Conservation (phyloP, 2,888 invertebrate genomes). For the Nephrotoma appendiculata region DNA sequence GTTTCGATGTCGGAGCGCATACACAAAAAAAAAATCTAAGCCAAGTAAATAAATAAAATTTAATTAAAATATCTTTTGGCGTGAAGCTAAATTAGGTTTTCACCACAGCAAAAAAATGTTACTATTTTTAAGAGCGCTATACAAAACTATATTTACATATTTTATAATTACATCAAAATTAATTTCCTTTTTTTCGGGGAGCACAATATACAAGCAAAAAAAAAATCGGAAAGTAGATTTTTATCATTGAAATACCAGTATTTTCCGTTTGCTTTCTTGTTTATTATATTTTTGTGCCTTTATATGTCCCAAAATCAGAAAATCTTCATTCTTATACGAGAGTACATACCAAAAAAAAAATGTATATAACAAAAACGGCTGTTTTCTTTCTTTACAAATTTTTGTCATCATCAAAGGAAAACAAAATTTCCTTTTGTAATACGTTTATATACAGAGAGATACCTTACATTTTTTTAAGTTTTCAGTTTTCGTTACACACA, state of each 20-base stretch:
- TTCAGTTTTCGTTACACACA: not conserved
- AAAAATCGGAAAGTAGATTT: not conserved
- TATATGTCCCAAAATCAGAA: not conserved
- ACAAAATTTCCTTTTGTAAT: constrained; percentile 3
- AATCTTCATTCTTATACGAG: not conserved
- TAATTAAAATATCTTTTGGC: not conserved
- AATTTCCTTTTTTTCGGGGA: not conserved
- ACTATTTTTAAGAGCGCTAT: not conserved
- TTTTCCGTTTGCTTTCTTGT: not conserved
- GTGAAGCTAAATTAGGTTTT: not conserved
- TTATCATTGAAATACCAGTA: not conserved
- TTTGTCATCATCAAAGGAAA: constrained; percentile 5
- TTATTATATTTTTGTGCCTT: not conserved
- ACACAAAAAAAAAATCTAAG: not conserved
- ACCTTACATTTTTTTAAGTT: not conserved
- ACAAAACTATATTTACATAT: not conserved
- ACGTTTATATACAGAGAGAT: not conserved
- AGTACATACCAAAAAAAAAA: not conserved
- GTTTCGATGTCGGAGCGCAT: not conserved
- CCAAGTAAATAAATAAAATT: not conserved
- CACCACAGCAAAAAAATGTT: not conserved
- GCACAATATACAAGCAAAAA: not conserved
- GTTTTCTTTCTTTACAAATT: not conserved
- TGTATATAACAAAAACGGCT: not conserved
- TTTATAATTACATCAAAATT: not conserved